These are phyloP conservation scores for Caenorhabditis uteleia DNA, from an alignment of 2,888 invertebrate species.

Conservation along the genomic window DNA sequence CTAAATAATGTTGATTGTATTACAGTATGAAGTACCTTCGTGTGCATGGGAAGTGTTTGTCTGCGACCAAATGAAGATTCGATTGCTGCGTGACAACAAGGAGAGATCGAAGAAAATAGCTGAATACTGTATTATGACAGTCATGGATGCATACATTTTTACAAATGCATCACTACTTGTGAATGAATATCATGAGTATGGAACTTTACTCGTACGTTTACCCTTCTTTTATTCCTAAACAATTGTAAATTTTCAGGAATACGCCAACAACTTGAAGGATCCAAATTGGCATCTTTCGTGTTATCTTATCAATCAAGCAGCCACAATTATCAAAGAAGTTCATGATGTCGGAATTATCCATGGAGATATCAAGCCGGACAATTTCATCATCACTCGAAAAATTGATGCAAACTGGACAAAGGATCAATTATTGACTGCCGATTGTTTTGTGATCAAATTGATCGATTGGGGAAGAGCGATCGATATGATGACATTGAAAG, in stretches of 20 bases:
- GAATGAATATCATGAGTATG: conserved; percentile 81
- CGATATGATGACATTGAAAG: conserved; percentile 78
- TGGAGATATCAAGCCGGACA: conserved; percentile 93
- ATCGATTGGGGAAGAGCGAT: conserved; percentile 94
- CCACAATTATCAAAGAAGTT: conserved; percentile 83
- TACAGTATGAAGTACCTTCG: conserved; percentile 75
- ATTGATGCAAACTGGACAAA: conserved; percentile 28
- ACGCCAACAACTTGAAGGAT: conserved; percentile 48
- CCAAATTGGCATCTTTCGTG: conserved; percentile 35
- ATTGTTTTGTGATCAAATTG: conserved; percentile 76
- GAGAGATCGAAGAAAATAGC: conserved; percentile 8
- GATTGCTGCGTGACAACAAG: conserved; percentile 73
- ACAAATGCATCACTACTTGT: conserved; percentile 83
- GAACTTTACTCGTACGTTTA: conserved; percentile 81
- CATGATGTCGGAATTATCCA: conserved; percentile 89
- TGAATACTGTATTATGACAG: conserved; percentile 32
- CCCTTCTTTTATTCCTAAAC: too few species aligned
- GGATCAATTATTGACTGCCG: conserved; percentile 24
- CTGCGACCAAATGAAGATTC: conserved; percentile 82
- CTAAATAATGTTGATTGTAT: conserved; percentile 16
- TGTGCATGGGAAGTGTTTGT: conserved; percentile 95
- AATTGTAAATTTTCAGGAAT: too few species aligned
- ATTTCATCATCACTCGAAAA: conserved; percentile 78
- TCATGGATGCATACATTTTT: conserved; percentile 79
- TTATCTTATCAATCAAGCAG: conserved; percentile 77